A percentile compares a stretch with the other conserved stretches of the same genome.
Evolutionary conservation across 2,888 invertebrate genomes (phyloP).

Genomic region (Eurytoma adleriae): DNA sequence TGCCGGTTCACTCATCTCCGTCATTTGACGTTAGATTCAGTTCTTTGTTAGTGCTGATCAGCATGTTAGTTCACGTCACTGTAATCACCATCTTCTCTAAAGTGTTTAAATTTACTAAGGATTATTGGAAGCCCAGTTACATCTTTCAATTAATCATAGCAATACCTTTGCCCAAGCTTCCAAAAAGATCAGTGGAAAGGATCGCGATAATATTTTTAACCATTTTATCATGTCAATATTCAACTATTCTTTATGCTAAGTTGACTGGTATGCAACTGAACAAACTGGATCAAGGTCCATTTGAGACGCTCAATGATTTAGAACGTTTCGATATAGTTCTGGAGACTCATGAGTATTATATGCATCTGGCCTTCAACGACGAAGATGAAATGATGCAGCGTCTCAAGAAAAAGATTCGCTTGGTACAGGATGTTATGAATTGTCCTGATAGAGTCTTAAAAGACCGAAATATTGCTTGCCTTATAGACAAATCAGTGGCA

Average conservation of each 20-base stretch:
- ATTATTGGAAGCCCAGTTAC: conserved; percentile 48
- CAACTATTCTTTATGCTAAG: conserved; percentile 41
- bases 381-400: not conserved
- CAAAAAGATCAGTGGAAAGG: conserved; percentile 12
- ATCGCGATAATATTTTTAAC: conserved; percentile 11
- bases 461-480: not conserved
- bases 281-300: not conserved
- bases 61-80: not conserved
- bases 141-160: conserved; percentile 51
- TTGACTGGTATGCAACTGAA: conserved; percentile 15
- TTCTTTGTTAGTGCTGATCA: not conserved
- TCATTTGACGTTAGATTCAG: not conserved
- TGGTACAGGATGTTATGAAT: conserved; percentile 7
- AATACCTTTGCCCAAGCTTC: conserved; percentile 2
- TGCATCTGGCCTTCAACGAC: conserved; percentile 5
- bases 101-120: conserved; percentile 36
- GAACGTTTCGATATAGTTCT: conserved; percentile 15
- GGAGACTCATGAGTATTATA: not conserved
- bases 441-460: not conserved
- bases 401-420: not conserved
- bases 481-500: not conserved
- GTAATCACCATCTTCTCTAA: conserved; percentile 35
- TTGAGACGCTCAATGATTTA: conserved; percentile 26
- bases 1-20: conserved; percentile 38
- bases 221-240: conserved; percentile 21